phyloP scores from a whole-genome alignment of 2,888 invertebrate genomes.

The Liodrosophila aerea region DNA sequence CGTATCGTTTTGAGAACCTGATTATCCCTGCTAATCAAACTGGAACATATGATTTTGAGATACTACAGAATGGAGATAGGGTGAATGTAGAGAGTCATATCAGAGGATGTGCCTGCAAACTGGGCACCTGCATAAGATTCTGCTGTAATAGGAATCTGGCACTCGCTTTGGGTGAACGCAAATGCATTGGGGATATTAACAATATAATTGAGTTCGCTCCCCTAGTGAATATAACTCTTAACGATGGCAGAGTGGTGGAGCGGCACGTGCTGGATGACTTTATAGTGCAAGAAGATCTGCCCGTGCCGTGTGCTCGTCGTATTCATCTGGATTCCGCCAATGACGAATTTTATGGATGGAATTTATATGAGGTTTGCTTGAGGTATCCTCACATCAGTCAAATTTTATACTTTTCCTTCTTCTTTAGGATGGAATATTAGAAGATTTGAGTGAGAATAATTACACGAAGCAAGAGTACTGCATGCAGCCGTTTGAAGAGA shows the following conservation, averaged over 20 bases:
- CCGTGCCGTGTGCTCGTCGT: constrained; percentile 36
- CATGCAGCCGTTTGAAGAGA: constrained; percentile 21
- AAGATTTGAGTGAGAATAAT: too few species aligned
- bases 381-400: too few species aligned
- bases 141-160: constrained; percentile 53
- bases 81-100: constrained; percentile 32
- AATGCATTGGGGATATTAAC: constrained; percentile 16
- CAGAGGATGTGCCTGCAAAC: constrained; percentile 68
- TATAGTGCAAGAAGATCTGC: constrained; percentile 28
- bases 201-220: constrained; percentile 3
- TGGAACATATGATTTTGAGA: constrained; percentile 50
- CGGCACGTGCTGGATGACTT: constrained; percentile 22
- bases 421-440: too few species aligned
- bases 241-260: not conserved
- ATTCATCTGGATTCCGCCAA: constrained; percentile 12
- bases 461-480: constrained; percentile 39
- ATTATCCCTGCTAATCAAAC: constrained; percentile 52
- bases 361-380: constrained; percentile 32
- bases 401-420: too few species aligned
- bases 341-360: constrained; percentile 27
- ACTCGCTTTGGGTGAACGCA: constrained; percentile 1
- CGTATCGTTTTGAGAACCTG: constrained; percentile 58
- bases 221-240: constrained; percentile 19
- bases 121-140: constrained; percentile 74
- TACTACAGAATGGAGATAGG: constrained; percentile 11